Conservation (phyloP, 2,888 invertebrate genomes). For the Lycophotia porphyrea region DNA sequence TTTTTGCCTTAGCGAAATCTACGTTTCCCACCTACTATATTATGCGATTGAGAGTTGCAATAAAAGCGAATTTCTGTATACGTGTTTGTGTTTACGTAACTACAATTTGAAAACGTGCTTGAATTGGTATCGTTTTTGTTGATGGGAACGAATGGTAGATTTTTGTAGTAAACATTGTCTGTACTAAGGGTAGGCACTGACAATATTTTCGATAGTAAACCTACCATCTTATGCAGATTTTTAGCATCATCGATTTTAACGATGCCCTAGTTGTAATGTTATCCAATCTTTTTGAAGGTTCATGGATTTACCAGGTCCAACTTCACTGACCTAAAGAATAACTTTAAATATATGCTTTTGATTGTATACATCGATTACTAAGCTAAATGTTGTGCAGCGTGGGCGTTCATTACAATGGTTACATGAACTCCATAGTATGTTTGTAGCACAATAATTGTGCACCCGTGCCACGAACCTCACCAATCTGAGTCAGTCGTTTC, state of each 20-base stretch:
- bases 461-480: slow-evolving; percentile 39
- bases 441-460: slow-evolving; percentile 37
- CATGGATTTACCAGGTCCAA: neutral
- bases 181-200: neutral
- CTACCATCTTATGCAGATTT: neutral
- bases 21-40: slow-evolving; percentile 34
- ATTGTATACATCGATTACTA: neutral
- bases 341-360: neutral
- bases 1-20: slow-evolving; percentile 57
- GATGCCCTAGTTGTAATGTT: neutral
- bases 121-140: slow-evolving; percentile 53
- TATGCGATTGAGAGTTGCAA: slow-evolving; percentile 59
- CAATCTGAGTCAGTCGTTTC: slow-evolving; percentile 63
- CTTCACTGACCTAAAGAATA: neutral
- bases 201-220: neutral
- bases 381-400: slow-evolving; percentile 1
- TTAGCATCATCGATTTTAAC: neutral
- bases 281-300: neutral
- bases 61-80: slow-evolving; percentile 63
- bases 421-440: slow-evolving; percentile 27
- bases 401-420: slow-evolving; percentile 2
- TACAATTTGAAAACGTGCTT: slow-evolving; percentile 55
- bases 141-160: slow-evolving; percentile 32
- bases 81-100: slow-evolving; percentile 63
- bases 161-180: slow-evolving; percentile 5